A percentile compares a stretch with the other conserved stretches of the same genome.
phyloP scores from a whole-genome alignment of 35 echinoderm and acorn worm genomes.

The Lytechinus pictus region DNA sequence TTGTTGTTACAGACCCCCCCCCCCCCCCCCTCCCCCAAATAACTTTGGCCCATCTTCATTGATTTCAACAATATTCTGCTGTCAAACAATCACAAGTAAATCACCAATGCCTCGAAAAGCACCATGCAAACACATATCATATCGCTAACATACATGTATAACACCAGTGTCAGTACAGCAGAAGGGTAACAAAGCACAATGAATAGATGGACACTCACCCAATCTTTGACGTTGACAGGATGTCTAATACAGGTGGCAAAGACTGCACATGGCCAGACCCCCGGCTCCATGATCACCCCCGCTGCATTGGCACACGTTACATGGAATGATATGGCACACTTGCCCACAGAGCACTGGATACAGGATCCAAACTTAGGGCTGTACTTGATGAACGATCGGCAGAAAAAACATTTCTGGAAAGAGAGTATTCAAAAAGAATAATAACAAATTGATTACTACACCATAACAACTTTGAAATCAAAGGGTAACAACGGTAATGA shows the following conservation, averaged over 20 bases:
- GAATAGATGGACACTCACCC: conserved; percentile 45
- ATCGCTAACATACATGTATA: too few species aligned
- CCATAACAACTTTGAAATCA: too few species aligned
- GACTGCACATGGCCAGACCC: conserved; percentile 92
- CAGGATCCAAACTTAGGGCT: conserved; percentile 72
- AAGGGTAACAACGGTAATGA: too few species aligned
- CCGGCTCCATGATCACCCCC: conserved; percentile 92
- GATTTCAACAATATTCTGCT: background rate
- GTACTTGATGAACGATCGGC: conserved; percentile 91
- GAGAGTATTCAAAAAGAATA: background rate
- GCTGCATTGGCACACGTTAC: conserved; percentile 94
- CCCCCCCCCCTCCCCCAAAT: background rate
- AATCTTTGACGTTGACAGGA: conserved; percentile 73
- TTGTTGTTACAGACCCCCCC: background rate
- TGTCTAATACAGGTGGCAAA: conserved; percentile 94
- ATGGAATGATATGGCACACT: conserved; percentile 95
- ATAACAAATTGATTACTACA: too few species aligned
- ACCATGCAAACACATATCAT: too few species aligned
- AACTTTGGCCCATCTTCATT: background rate
- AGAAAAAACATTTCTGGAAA: conserved; percentile 94
- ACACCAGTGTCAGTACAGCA: too few species aligned
- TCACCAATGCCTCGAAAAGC: too few species aligned
- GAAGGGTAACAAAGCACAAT: too few species aligned
- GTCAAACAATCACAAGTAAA: too few species aligned
- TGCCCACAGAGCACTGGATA: conserved; percentile 98